These are phyloP conservation scores for Perithous albicinctus DNA, from an alignment of 2,888 invertebrate genomes.

Conservation along the genomic window DNA sequence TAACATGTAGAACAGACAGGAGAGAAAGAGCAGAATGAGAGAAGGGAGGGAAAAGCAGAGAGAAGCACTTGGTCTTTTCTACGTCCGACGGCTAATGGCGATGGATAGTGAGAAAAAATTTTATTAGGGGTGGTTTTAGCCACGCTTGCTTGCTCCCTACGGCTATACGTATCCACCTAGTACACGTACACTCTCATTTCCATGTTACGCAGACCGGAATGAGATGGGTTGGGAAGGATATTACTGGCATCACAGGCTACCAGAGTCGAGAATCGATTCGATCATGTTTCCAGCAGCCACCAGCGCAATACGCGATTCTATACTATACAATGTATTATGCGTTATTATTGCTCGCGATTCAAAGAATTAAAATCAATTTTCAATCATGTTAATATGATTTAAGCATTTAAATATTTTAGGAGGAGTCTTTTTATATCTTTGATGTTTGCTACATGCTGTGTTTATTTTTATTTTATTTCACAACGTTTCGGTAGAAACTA, in stretches of 20 bases:
- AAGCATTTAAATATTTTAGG: too few species aligned
- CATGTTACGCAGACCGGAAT: slow-evolving; percentile 61
- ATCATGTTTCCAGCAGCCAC: not conserved
- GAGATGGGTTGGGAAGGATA: slow-evolving; percentile 40
- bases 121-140: slow-evolving; percentile 66
- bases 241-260: slow-evolving; percentile 37
- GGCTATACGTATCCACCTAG: slow-evolving; percentile 22
- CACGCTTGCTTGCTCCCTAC: slow-evolving; percentile 49
- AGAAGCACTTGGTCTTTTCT: slow-evolving; percentile 38
- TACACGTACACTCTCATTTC: slow-evolving; percentile 61
- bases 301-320: not conserved
- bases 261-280: slow-evolving; percentile 17
- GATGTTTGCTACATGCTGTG: too few species aligned
- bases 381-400: not conserved
- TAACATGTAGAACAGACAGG: not conserved
- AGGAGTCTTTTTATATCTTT: too few species aligned
- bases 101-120: slow-evolving; percentile 65
- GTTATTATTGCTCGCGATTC: not conserved
- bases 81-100: slow-evolving; percentile 59
- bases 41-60: slow-evolving; percentile 14
- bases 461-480: too few species aligned
- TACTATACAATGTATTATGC: not conserved
- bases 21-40: not conserved
- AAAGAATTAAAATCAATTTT: not conserved
- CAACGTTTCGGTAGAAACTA: too few species aligned